Evolutionary conservation across 64 coral and sea anemone genomes (phyloP).

Genomic region (Porites lutea): DNA sequence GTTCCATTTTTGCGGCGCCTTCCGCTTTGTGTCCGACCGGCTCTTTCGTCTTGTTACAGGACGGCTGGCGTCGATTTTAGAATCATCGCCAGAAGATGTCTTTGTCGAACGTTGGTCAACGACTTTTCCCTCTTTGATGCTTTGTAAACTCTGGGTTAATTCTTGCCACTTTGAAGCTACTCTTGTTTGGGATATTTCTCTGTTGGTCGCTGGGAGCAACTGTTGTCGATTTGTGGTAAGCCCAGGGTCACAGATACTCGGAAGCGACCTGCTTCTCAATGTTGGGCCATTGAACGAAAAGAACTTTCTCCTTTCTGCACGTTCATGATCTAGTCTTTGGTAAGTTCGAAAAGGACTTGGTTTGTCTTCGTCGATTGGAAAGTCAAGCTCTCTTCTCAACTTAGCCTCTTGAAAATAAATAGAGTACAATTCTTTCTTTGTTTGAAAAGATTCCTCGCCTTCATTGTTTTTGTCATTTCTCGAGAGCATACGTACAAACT

Average conservation of each 20-base stretch:
- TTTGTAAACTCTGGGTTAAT: background rate
- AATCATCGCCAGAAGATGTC: background rate
- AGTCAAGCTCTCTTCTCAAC: constrained; percentile 4
- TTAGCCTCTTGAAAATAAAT: constrained; percentile 12
- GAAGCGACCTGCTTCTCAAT: background rate
- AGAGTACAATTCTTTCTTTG: background rate
- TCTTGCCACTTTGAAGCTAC: background rate
- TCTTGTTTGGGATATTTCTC: background rate
- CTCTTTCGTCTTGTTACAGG: background rate
- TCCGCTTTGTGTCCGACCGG: background rate
- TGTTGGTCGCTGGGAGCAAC: background rate
- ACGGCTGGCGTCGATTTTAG: background rate
- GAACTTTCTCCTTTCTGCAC: background rate
- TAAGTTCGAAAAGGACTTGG: constrained; percentile 6
- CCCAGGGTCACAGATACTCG: background rate
- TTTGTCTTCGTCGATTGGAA: background rate
- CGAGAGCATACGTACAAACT: background rate
- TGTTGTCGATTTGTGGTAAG: background rate
- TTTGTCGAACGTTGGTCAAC: background rate
- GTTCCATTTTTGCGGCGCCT: background rate
- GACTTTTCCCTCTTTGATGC: background rate
- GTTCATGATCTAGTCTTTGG: background rate
- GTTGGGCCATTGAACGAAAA: background rate
- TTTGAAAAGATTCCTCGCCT: background rate
- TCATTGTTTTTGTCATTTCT: background rate